Base-by-base conservation (phyloP, 2,888 invertebrate species). In the Chrysolina haemoptera region DNA sequence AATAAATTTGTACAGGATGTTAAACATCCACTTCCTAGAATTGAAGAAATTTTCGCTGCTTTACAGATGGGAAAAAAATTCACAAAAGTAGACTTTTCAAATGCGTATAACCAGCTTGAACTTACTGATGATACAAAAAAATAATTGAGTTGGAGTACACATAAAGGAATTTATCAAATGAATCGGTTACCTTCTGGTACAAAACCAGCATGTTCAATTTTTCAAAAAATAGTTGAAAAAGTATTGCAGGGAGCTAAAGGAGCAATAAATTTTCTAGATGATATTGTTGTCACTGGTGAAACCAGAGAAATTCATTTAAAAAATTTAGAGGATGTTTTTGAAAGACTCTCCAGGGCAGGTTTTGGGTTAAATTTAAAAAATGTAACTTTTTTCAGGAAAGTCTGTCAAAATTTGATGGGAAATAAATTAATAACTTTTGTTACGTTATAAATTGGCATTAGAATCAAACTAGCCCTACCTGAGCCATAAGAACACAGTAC, bases 161-260 rank as follows among this genome's bases (percentile, higher is more conserved):
- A 70, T 74, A n/a, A 65, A 70, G 14, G 27, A 48, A 12, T 62
- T 70, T 27, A 43, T 70, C 43, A 66, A 43, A 55, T 62, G 16
- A 71, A 73, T 64, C 35, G 59, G 14, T 69, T 76, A 64, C 69
- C 69, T 50, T 73, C 40, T 66, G 73, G 68, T 27, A 72, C 68
- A n/a, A 72, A 72, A 20, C 64, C 72, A 64, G 73, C 72, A 8
- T 72, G 68, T 50, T 62, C 50, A 16, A 72, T 72, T 12, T 71
- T 71, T 71, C 62, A 71, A 62, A 62, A 62, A 59, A 59, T 22
- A 20, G 59, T 59, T 14, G 62, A 62, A 62, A 67, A 65, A 50
- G 69, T 71, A 62, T 50, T 71, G 35, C 27, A 62, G 35, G 67
- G 71, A n/a, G 41, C 20, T 35, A 27, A 41, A 27, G 67, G 67